Conservation (phyloP, 2,888 invertebrate species). For the Lithophane ornitopus region DNA sequence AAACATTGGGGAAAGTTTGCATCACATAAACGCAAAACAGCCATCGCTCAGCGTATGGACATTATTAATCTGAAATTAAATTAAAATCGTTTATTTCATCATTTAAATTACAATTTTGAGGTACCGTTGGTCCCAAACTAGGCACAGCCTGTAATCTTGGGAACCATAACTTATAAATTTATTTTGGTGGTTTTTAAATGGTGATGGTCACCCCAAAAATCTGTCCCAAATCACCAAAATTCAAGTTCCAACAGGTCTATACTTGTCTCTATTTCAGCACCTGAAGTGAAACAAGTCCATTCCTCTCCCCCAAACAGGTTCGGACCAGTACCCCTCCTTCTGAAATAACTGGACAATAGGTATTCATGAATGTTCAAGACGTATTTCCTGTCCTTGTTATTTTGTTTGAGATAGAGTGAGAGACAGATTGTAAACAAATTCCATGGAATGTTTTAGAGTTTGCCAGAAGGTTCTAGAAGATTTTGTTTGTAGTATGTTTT, state of each 20-base stretch:
- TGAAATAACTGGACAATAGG: slow-evolving; percentile 2
- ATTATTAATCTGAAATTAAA: no score
- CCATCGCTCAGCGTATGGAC: no score
- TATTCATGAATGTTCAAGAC: neutral
- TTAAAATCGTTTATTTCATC: no score
- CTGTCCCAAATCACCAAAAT: neutral
- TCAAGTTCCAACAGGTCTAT: slow-evolving; percentile 24
- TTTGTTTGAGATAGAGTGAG: neutral
- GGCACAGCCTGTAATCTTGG: no score
- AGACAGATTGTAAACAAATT: slow-evolving; percentile 1
- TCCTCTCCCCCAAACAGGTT: slow-evolving; percentile 1
- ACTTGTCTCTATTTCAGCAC: slow-evolving; percentile 27
- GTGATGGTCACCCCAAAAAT: neutral
- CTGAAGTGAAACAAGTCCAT: slow-evolving; percentile 6
- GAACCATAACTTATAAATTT: no score
- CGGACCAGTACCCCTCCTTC: neutral
- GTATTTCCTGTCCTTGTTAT: neutral
- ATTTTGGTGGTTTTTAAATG: no score
- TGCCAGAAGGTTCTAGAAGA: neutral
- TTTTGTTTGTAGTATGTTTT: neutral
- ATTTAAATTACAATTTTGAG: no score
- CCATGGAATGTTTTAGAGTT: neutral
- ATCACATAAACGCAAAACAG: no score
- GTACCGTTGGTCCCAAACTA: no score
- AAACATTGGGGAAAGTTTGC: no score